Evolutionary conservation across 23 tunicate species (phyloP).

Genomic region (Oikopleura vanhoeffeni): DNA sequence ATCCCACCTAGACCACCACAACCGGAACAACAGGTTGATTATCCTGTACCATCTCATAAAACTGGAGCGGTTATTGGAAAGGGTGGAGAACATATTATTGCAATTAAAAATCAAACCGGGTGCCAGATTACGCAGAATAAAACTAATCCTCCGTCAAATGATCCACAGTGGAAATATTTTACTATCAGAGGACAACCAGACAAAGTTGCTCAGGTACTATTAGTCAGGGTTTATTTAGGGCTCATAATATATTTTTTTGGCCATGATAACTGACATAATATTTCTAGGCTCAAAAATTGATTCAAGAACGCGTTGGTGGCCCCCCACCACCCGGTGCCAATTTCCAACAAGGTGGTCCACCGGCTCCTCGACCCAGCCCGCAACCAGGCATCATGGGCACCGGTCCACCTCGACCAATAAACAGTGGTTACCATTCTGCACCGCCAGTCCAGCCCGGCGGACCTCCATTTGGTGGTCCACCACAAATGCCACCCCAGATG

Average conservation of each 20-base stretch:
- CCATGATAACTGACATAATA: too few relatives aligned
- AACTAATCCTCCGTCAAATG: not conserved
- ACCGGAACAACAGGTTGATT: not conserved
- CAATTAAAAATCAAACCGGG: conserved; percentile 2
- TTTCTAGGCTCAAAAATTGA: not conserved
- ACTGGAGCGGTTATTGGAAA: conserved; percentile 9
- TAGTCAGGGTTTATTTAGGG: too few relatives aligned
- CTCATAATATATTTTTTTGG: too few relatives aligned
- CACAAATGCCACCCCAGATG: conserved; percentile 16
- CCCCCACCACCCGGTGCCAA: not conserved
- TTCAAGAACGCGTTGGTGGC: not conserved
- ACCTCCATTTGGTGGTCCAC: conserved; percentile 14
- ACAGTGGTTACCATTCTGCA: not conserved
- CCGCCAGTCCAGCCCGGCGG: not conserved
- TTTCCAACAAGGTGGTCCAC: not conserved
- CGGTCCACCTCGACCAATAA: not conserved
- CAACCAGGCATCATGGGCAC: not conserved
- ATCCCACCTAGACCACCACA: not conserved
- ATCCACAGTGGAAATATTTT: not conserved
- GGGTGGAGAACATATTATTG: conserved; percentile 12
- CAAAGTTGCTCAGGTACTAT: too few relatives aligned
- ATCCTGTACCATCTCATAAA: conserved; percentile 1
- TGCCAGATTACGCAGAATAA: conserved; percentile 14
- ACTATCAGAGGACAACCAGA: not conserved
- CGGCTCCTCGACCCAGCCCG: not conserved